These are phyloP conservation scores for Hypsibius dujardini DNA, from an alignment of 1,140 invertebrate species.

Conservation along the genomic window DNA sequence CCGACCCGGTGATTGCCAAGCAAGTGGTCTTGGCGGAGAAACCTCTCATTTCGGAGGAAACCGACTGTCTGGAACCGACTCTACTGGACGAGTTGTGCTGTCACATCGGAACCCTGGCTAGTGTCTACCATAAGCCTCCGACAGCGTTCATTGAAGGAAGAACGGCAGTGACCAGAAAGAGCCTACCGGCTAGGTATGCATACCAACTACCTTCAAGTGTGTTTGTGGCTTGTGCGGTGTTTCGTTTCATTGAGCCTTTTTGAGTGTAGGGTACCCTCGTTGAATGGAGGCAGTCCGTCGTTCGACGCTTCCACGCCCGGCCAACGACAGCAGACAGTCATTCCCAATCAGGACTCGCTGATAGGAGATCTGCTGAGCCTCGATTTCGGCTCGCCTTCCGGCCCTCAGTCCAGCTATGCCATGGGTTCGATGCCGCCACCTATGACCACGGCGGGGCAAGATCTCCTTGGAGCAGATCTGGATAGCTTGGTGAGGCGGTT, in stretches of 20 bases:
- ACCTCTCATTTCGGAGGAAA: conserved; percentile 96
- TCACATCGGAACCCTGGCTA: conserved; percentile 93
- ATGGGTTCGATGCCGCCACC: conserved; percentile 29
- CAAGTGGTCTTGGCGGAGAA: conserved; percentile 99
- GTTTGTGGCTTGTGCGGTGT: too few species aligned
- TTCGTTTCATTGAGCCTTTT: too few species aligned
- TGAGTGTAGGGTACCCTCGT: conserved; percentile 14
- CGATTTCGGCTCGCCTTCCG: conserved; percentile 53
- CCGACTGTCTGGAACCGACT: conserved; percentile 91
- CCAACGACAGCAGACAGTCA: conserved; percentile 47
- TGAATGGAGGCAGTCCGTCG: conserved; percentile 7
- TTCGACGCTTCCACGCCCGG: conserved; percentile 26
- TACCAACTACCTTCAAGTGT: too few species aligned
- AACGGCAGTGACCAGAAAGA: conserved; percentile 29
- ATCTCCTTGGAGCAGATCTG: conserved; percentile 59
- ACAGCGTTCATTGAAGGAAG: conserved; percentile 89
- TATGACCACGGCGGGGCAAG: conserved; percentile 32
- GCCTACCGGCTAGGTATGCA: conserved; percentile 27
- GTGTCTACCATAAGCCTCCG: conserved; percentile 97
- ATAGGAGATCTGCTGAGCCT: conserved; percentile 91
- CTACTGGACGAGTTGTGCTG: conserved; percentile 94
- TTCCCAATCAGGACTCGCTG: conserved; percentile 71
- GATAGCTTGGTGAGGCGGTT: conserved; percentile 51
- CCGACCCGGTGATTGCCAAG: conserved; percentile 93
- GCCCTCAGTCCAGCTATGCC: conserved; percentile 28